Base-by-base conservation (phyloP, 2,888 invertebrate genomes). In the Azorinus chamasolen region DNA sequence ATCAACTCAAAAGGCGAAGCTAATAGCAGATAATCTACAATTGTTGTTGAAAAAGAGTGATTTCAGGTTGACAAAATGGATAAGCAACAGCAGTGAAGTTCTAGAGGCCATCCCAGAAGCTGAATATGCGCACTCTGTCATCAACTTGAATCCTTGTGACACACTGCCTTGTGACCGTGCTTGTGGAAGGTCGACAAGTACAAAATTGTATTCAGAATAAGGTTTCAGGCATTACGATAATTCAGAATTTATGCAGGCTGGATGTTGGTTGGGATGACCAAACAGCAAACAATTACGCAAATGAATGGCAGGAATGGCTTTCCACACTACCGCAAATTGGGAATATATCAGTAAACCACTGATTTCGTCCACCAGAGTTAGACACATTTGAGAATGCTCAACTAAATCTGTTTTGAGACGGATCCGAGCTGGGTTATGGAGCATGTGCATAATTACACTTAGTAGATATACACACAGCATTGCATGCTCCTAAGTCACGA, bases 361-460 rank as follows among this genome's bases (percentile, higher is more conserved):
- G 84, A 46, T 69, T 63, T 22, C 58, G 64, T 45, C 64, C 69
- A 45, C 6, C 20, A 51, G 39, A 24, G 2, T 63, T 58, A 41
- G 63, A 20, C 16, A 24, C 58, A 5, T 39, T 69, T 6, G 50
- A 51, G 12, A 57, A 25, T 12, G 55, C 48, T 12, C 66, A 79
- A 32, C 27, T 83, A 4, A 80, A 83, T 39, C n/a, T 82, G 22
- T 83, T 83, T 41, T 51, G 66, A 27, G 74, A 83, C 61, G 79
- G 66, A 5, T 66, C 64, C 16, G 71, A 76, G 24, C 24, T 48
- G 16, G 64, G 71, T 18, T 75, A 78, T 41, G 74, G 74, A 18
- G 64, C 66, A 16, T 63, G 57, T 32, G 55, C 68, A 8, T 77
- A 77, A 27, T n/a, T 78, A 22, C 62, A 72, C 25, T 16, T 73